Percentiles rank a stretch among this genome's conserved stretches.
These are phyloP conservation scores for Cliona cf. orientalis DNA, from an alignment of 37 sponge, comb jelly and placozoan genomes.

Conservation along the genomic window DNA sequence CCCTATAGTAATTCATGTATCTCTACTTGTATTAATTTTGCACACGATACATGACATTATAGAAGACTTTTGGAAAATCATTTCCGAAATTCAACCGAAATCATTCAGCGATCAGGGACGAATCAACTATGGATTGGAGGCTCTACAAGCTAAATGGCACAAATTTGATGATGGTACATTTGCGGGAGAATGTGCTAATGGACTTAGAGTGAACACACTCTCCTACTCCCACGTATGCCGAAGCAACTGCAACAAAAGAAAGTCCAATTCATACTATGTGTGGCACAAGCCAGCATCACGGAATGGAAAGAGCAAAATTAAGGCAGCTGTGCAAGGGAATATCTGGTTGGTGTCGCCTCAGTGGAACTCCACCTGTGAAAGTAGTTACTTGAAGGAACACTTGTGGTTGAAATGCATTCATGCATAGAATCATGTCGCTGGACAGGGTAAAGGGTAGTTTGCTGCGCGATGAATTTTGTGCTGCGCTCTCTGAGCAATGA, in stretches of 20 bases:
- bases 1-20: neutral
- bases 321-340: constrained; percentile 5
- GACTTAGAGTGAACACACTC: constrained; percentile 39
- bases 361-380: neutral
- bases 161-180: neutral
- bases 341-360: constrained; percentile 10
- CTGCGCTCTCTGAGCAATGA: neutral
- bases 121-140: constrained; percentile 39
- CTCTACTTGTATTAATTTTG: neutral
- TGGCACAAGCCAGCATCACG: constrained; percentile 29
- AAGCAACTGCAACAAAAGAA: neutral
- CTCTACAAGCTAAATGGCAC: neutral
- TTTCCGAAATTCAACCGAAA: neutral
- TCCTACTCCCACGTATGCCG: constrained; percentile 25
- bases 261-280: neutral
- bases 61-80: constrained; percentile 44
- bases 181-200: neutral
- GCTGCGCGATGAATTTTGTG: neutral
- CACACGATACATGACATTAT: neutral
- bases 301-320: neutral
- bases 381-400: neutral
- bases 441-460: neutral
- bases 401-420: neutral
- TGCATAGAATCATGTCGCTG: too few relatives aligned
- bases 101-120: constrained; percentile 38